Percentiles rank a stretch among this genome's conserved stretches.
Conservation (phyloP, 1,140 invertebrate genomes). For the Cyclina sinensis region DNA sequence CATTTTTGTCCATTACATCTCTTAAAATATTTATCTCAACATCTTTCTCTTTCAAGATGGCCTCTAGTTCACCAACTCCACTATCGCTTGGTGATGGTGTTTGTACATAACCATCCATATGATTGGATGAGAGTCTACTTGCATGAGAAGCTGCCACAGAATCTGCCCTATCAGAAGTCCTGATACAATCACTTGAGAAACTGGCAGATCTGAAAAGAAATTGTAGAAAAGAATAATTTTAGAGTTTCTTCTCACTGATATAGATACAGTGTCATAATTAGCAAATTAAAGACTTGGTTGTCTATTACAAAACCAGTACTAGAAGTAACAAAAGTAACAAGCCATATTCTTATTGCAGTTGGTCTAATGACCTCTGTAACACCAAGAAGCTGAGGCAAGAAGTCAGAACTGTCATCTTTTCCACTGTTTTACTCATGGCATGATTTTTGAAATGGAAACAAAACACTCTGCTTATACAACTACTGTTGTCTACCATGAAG, state of each 20-base stretch:
- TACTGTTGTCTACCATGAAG: too few species aligned
- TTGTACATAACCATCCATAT: slow-evolving; percentile 84
- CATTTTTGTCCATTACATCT: slow-evolving; percentile 93
- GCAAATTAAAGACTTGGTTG: too few species aligned
- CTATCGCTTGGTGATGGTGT: slow-evolving; percentile 94
- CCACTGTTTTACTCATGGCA: too few species aligned
- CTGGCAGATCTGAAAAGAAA: slow-evolving; percentile 70
- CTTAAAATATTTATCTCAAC: slow-evolving; percentile 91
- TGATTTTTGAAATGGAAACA: too few species aligned
- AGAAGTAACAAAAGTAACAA: too few species aligned
- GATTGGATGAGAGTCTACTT: slow-evolving; percentile 77
- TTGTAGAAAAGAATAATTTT: neutral
- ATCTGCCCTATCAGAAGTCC: slow-evolving; percentile 74
- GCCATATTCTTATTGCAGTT: too few species aligned
- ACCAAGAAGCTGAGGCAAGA: too few species aligned
- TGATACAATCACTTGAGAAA: slow-evolving; percentile 77
- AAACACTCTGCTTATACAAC: too few species aligned
- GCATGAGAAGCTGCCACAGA: slow-evolving; percentile 75
- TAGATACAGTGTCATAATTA: too few species aligned
- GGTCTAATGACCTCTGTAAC: too few species aligned
- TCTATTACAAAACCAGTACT: too few species aligned
- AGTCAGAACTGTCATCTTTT: too few species aligned
- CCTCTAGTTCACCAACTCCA: slow-evolving; percentile 93
- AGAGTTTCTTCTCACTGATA: neutral
- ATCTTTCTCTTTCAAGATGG: slow-evolving; percentile 91